Evolutionary conservation across 2,888 invertebrate species (phyloP).

Genomic region (Syrphus vitripennis): DNA sequence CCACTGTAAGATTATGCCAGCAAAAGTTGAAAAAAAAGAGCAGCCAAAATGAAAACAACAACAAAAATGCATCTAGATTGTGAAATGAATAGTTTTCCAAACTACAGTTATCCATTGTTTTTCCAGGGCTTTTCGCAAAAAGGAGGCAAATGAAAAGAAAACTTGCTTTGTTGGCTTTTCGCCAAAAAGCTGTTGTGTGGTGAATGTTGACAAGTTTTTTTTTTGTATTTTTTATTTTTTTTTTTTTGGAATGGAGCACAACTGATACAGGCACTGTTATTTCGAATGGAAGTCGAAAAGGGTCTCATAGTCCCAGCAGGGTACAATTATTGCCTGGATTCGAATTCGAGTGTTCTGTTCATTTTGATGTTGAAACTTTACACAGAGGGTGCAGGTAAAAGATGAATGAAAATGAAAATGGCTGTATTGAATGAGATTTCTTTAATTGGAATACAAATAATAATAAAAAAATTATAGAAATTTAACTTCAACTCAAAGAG

Average conservation of each 20-base stretch:
- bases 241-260: constrained; percentile 35
- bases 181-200: constrained; percentile 55
- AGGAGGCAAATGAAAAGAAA: constrained; percentile 35
- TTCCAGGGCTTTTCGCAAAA: constrained; percentile 18
- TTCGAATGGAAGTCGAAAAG: neutral
- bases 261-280: constrained; percentile 45
- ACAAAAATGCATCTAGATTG: constrained; percentile 23
- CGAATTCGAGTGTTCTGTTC: constrained; percentile 33
- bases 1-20: neutral
- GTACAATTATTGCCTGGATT: constrained; percentile 35
- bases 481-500: neutral
- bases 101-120: constrained; percentile 59
- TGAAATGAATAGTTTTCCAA: constrained; percentile 57
- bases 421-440: constrained; percentile 29
- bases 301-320: neutral
- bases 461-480: too few species aligned
- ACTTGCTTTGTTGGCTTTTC: constrained; percentile 56
- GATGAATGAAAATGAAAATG: constrained; percentile 2
- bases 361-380: constrained; percentile 25
- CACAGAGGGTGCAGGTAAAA: neutral
- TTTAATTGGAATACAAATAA: constrained; percentile 18
- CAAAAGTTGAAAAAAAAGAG: constrained; percentile 20
- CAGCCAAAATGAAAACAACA: neutral
- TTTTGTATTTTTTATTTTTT: too few species aligned
- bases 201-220: constrained; percentile 54